Evolutionary conservation across 2,888 invertebrate genomes (phyloP), one percentile per base, ranked within the genome.

Genomic region (Automeris io): DNA sequence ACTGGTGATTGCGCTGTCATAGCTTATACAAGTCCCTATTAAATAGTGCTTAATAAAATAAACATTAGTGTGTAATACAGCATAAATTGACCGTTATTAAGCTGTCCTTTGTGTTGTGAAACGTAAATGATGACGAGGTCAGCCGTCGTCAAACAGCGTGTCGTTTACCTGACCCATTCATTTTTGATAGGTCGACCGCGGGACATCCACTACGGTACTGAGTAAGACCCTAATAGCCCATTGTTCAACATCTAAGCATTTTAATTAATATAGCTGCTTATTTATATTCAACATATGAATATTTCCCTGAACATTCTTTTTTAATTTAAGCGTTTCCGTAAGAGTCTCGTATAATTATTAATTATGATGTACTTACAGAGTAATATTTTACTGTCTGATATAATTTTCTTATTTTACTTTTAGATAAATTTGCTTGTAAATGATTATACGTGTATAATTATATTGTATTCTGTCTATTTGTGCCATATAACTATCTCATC

Each of bases 111-210:
- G 45, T 46, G 40, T 53, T 46, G 41, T 52, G 47, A 57, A 57
- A 54, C 46, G 51, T 50, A 54, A 56, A 59, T 52, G 51, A 55
- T 54, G 47, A 45, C 48, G 46, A 37, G 43, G 41, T 33, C 36
- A 38, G 46, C 40, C 41, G 33, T 37, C 43, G 39, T 51, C 46
- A 50, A 54, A 48, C 46, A 54, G 46, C 49, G 45, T 55, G 51
- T 56, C 53, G 49, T 58, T 61, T 57, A 54, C 55, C 44, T 49
- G 53, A 37, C 46, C 52, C 55, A 49, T 64, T 55, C 51, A 67
- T 68, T 61, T 69, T 69, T 68, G 57, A 69, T 68, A 56, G 51
- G 19, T 43, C 35, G 42, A 40, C 41, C 35, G 37, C 42, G 45
- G 41, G 36, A 49, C n/a, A n/a, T n/a, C n/a, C n/a, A n/a, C n/a